phyloP scores from a whole-genome alignment of 2,113 vertebrate genomes.

The Hystrix brachyura region DNA sequence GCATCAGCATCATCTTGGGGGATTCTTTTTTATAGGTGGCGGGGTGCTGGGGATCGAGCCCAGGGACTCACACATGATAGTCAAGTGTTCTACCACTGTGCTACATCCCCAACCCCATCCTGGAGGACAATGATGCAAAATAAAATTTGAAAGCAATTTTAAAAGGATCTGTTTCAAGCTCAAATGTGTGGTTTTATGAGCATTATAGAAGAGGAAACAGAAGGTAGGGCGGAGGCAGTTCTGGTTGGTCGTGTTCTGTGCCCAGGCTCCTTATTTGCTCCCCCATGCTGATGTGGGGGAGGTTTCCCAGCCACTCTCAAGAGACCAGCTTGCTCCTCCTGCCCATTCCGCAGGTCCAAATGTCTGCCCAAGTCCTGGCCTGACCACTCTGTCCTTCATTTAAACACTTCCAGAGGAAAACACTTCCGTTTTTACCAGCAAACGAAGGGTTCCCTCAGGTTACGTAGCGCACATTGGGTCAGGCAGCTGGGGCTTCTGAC shows the following conservation, averaged over 20 bases:
- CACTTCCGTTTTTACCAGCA: background rate
- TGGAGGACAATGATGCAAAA: background rate
- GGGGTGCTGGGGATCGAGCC: background rate
- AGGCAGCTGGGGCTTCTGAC: background rate
- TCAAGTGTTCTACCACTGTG: background rate
- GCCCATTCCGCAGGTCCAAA: background rate
- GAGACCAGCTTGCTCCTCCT: background rate
- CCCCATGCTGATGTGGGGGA: background rate
- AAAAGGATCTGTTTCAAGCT: constrained; percentile 15
- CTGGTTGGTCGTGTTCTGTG: background rate
- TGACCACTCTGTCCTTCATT: background rate
- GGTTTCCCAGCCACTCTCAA: background rate
- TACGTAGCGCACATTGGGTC: background rate
- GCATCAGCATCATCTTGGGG: background rate
- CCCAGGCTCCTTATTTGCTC: background rate
- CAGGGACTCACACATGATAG: background rate
- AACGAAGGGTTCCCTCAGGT: background rate
- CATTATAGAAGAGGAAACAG: background rate
- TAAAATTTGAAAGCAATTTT: constrained; percentile 47
- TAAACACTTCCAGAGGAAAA: constrained; percentile 26
- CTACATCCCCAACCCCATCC: background rate
- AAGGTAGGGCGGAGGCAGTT: background rate
- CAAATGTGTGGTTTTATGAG: background rate
- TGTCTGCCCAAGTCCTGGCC: background rate
- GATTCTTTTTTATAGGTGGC: background rate